A percentile compares a stretch with the other conserved stretches of the same genome.
Evolutionary conservation across 2,797 vertebrate species (phyloP).

Genomic region (Diceros bicornis): DNA sequence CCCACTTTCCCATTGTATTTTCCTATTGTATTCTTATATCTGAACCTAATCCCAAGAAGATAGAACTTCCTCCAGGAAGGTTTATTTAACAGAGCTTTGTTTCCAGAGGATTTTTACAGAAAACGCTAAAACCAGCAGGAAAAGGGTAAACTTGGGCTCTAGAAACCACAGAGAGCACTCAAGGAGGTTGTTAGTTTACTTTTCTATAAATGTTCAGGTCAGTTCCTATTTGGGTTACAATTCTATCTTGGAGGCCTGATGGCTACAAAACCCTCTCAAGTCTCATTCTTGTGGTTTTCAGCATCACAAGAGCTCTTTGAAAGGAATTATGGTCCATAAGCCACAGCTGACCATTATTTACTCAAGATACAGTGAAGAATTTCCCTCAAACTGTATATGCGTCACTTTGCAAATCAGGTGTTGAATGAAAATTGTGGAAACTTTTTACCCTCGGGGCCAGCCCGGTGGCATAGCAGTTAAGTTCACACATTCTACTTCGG

Average conservation of each 20-base stretch:
- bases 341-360: conserved; percentile 67
- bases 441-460: too few species aligned
- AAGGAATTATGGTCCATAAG: conserved; percentile 31
- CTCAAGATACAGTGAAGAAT: conserved; percentile 60
- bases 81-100: not conserved
- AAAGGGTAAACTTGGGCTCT: conserved; percentile 19
- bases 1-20: not conserved
- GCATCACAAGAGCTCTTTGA: conserved; percentile 44
- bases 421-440: not conserved
- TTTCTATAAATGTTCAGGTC: conserved; percentile 59
- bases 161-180: not conserved
- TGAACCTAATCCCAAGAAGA: not conserved
- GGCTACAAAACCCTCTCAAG: conserved; percentile 33
- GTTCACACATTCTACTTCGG: too few species aligned
- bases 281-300: conserved; percentile 71
- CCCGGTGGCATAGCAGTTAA: too few species aligned
- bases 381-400: not conserved
- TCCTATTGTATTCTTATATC: not conserved
- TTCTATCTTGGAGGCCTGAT: conserved; percentile 47
- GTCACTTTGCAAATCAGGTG: not conserved
- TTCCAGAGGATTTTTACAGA: conserved; percentile 4
- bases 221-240: conserved; percentile 60
- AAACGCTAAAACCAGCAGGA: not conserved
- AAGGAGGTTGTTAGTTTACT: conserved; percentile 64
- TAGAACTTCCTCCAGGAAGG: not conserved